Percentiles rank a stretch among this genome's conserved stretches.
phyloP scores from a whole-genome alignment of 2,797 vertebrate genomes.

The Phoebastria nigripes region DNA sequence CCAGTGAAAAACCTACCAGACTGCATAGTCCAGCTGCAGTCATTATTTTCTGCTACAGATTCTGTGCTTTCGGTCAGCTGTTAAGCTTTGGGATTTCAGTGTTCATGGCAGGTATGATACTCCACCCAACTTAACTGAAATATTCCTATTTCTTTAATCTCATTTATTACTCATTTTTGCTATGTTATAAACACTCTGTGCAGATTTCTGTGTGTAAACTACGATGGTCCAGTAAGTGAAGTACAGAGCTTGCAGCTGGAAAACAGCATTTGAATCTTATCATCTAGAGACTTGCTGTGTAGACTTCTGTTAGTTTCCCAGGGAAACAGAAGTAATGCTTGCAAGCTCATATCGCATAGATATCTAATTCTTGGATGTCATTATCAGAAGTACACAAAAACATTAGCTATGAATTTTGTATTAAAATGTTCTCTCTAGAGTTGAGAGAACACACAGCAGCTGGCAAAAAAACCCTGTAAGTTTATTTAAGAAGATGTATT shows the following conservation, averaged over 20 bases:
- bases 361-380: not conserved
- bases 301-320: not conserved
- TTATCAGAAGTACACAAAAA: not conserved
- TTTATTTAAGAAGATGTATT: not conserved
- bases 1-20: not conserved
- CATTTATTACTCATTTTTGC: not conserved
- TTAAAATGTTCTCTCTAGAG: not conserved
- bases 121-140: not conserved
- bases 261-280: not conserved
- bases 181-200: not conserved
- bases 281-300: not conserved
- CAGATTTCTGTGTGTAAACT: not conserved
- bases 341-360: not conserved
- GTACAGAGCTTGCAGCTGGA: not conserved
- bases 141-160: not conserved
- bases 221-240: not conserved
- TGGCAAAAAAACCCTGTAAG: rapidly evolving
- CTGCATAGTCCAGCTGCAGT: not conserved
- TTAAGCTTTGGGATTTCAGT: not conserved
- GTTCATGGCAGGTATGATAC: not conserved
- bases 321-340: not conserved
- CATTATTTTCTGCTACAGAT: not conserved
- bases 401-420: not conserved
- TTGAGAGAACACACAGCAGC: not conserved
- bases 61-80: not conserved